These are phyloP conservation scores for Tetragnatha versicolor DNA, from an alignment of 1,140 invertebrate genomes.

Conservation along the genomic window DNA sequence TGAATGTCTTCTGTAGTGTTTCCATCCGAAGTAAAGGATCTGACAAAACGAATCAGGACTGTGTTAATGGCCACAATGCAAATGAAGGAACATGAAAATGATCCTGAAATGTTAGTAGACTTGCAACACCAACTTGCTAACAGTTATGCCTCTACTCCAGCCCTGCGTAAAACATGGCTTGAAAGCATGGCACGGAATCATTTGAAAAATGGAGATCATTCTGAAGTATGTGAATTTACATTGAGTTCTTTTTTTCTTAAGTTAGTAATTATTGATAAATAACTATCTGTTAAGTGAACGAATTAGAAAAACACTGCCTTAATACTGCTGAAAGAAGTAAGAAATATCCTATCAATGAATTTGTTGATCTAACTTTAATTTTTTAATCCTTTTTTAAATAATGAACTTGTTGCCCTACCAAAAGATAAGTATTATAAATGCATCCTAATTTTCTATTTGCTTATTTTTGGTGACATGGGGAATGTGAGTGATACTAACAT, in stretches of 20 bases:
- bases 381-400: no score
- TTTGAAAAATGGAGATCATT: constrained; percentile 77
- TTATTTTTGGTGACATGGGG: no score
- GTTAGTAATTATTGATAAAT: neutral
- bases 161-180: constrained; percentile 90
- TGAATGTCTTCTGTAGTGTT: constrained; percentile 75
- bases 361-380: no score
- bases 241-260: neutral
- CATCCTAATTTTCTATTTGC: no score
- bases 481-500: no score
- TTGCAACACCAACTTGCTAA: constrained; percentile 92
- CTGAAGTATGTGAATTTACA: constrained; percentile 70
- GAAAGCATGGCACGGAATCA: constrained; percentile 87
- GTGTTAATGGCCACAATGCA: constrained; percentile 93
- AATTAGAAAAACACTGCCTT: no score
- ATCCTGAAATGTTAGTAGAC: constrained; percentile 90
- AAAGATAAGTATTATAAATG: no score
- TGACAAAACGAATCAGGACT: constrained; percentile 89
- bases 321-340: no score
- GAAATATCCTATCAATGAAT: no score
- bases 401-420: no score
- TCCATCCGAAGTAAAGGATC: constrained; percentile 86
- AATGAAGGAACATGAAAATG: constrained; percentile 86
- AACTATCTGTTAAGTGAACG: no score
- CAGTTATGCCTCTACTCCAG: constrained; percentile 92